phyloP scores from a whole-genome alignment of 2,113 vertebrate genomes.

The Mungos mungo region DNA sequence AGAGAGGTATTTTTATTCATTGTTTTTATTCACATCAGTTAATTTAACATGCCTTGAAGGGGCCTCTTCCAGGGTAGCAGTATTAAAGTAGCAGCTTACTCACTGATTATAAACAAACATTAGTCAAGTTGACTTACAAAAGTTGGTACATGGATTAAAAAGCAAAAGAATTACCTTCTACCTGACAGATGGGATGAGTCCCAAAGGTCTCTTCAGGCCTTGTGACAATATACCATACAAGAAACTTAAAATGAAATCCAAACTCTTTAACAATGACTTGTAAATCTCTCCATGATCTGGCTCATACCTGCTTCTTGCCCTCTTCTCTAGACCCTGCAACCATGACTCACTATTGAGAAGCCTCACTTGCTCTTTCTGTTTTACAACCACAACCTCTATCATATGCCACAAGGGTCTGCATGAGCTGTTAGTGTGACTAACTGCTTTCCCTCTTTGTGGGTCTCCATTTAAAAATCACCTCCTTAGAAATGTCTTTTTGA shows the following conservation, averaged over 20 bases:
- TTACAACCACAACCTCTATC: not conserved
- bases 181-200: constrained; percentile 63
- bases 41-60: constrained; percentile 80
- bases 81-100: constrained; percentile 78
- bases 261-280: constrained; percentile 15
- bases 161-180: constrained; percentile 65
- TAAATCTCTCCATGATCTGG: not conserved
- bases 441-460: not conserved
- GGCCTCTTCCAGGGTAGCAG: constrained; percentile 56
- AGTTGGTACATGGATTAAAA: constrained; percentile 63
- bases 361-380: not conserved
- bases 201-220: constrained; percentile 47
- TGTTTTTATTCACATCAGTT: constrained; percentile 80
- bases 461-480: not conserved
- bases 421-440: fast-evolving
- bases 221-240: constrained; percentile 17
- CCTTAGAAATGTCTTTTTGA: not conserved
- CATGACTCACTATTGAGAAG: not conserved
- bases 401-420: not conserved
- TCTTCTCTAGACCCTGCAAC: not conserved
- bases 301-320: not conserved
- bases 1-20: constrained; percentile 78
- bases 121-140: constrained; percentile 73
- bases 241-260: constrained; percentile 33
- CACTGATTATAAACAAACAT: constrained; percentile 81